A percentile compares a stretch with the other conserved stretches of the same genome.
phyloP scores from a whole-genome alignment of 1,140 invertebrate species.

The Notospermus geniculatus region DNA sequence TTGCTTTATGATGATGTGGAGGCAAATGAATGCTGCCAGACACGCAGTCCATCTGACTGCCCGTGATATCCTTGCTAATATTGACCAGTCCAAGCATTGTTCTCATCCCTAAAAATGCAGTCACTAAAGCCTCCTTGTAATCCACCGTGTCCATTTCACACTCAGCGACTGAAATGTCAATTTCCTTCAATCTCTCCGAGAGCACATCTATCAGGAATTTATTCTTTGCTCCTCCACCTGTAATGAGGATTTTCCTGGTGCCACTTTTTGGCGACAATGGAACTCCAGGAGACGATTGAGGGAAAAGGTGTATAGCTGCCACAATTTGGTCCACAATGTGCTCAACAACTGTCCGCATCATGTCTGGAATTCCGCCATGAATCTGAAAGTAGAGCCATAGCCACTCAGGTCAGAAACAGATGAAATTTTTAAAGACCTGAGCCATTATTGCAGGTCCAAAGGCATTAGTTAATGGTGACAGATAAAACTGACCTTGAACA shows the following conservation, averaged over 20 bases:
- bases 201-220: conserved; percentile 34
- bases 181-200: conserved; percentile 23
- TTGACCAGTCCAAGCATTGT: conserved; percentile 41
- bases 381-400: too few species aligned
- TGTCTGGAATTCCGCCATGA: conserved; percentile 31
- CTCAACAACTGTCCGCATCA: conserved; percentile 39
- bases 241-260: conserved; percentile 33
- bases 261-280: not conserved
- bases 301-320: conserved; percentile 14
- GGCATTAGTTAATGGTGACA: too few species aligned
- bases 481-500: too few species aligned
- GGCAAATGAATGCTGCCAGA: conserved; percentile 48
- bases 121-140: conserved; percentile 48
- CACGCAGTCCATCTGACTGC: conserved; percentile 31
- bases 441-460: too few species aligned
- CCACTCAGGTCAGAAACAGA: too few species aligned
- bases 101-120: conserved; percentile 45
- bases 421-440: too few species aligned
- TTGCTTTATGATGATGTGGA: conserved; percentile 6
- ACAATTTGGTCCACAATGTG: conserved; percentile 35
- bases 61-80: conserved; percentile 36
- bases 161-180: conserved; percentile 28
- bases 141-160: conserved; percentile 37
- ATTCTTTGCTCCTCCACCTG: conserved; percentile 48
- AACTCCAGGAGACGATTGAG: not conserved